phyloP scores from a whole-genome alignment of 2,888 invertebrate genomes.

The Platycheirus albimanus region DNA sequence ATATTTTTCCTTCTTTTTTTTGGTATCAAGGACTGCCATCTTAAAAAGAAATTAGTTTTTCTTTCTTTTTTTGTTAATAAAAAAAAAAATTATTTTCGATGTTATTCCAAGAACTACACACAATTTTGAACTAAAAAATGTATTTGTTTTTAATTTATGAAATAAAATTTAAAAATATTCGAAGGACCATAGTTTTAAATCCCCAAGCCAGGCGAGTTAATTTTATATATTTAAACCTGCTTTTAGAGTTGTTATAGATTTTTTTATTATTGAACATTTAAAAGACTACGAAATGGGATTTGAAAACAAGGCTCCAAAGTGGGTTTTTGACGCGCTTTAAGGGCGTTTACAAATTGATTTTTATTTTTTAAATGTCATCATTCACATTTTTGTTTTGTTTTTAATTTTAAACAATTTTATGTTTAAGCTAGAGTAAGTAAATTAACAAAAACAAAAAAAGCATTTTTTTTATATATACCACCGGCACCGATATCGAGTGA shows the following conservation, averaged over 20 bases:
- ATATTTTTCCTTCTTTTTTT: constrained; percentile 75
- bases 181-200: constrained; percentile 53
- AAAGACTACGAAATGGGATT: constrained; percentile 16
- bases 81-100: constrained; percentile 71
- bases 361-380: constrained; percentile 49
- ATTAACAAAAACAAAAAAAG: constrained; percentile 35
- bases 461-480: constrained; percentile 45
- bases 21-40: constrained; percentile 77
- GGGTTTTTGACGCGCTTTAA: constrained; percentile 2
- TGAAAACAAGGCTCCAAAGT: constrained; percentile 6
- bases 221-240: constrained; percentile 6
- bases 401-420: constrained; percentile 11
- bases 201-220: constrained; percentile 1
- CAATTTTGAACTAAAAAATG: constrained; percentile 20
- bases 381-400: constrained; percentile 31
- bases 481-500: constrained; percentile 58
- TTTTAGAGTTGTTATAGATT: not conserved
- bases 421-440: constrained; percentile 56
- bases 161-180: constrained; percentile 74
- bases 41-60: constrained; percentile 74
- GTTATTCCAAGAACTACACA: constrained; percentile 56
- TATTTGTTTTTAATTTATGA: constrained; percentile 54
- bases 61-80: constrained; percentile 30
- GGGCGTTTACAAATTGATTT: constrained; percentile 27
- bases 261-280: not conserved